These are phyloP conservation scores for Cromileptes altivelis DNA, from an alignment of 2,113 vertebrate genomes.

Conservation along the genomic window DNA sequence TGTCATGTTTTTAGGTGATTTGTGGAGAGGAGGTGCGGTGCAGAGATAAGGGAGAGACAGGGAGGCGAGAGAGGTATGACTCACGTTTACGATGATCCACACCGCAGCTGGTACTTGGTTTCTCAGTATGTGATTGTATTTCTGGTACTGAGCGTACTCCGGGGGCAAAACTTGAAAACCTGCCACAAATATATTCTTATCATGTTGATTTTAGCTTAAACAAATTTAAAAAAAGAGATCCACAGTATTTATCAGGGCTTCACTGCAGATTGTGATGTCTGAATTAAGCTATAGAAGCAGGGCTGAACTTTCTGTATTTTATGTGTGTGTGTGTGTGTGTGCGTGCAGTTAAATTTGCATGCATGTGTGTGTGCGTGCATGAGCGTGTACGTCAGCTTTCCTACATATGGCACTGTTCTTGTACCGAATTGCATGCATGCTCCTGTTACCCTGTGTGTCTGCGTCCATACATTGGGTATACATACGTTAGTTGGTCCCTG, in stretches of 20 bases:
- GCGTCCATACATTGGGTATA: slow-evolving; percentile 42
- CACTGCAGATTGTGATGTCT: background rate
- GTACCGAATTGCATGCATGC: background rate
- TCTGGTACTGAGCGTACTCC: slow-evolving; percentile 25
- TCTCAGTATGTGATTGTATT: slow-evolving; percentile 13
- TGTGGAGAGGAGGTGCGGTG: slow-evolving; percentile 1
- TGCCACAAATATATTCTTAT: slow-evolving; percentile 15
- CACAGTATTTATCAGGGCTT: background rate
- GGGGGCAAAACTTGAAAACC: slow-evolving; percentile 30
- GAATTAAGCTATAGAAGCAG: background rate
- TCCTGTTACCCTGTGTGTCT: slow-evolving; percentile 4
- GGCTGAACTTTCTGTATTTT: slow-evolving; percentile 13
- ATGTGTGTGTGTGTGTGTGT: background rate
- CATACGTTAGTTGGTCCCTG: slow-evolving; percentile 49
- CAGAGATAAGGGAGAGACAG: slow-evolving; percentile 4
- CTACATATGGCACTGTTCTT: slow-evolving; percentile 34
- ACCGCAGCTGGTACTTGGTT: slow-evolving; percentile 26
- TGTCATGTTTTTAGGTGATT: slow-evolving; percentile 8
- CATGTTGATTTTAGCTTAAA: background rate
- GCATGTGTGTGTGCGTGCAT: background rate
- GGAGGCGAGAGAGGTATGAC: slow-evolving; percentile 23
- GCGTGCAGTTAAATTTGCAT: background rate
- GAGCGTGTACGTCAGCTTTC: background rate
- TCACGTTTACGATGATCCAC: slow-evolving; percentile 38
- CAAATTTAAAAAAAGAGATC: background rate